Evolutionary conservation across 2,888 invertebrate genomes (phyloP), one percentile per base, ranked within the genome.

Genomic region (Drosophila peninsularis): DNA sequence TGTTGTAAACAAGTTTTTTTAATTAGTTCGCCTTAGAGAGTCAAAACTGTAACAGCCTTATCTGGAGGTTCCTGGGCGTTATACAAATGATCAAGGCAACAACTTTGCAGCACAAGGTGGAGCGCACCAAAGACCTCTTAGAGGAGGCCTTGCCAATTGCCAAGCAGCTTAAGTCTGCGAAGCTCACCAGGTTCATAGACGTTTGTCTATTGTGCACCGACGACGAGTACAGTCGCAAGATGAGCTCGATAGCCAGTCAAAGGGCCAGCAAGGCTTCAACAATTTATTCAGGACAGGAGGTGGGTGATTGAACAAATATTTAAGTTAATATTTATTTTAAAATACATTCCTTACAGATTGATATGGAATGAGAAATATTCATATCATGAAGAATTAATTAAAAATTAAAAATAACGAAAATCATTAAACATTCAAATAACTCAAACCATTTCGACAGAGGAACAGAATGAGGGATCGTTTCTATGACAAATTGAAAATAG

Each of bases 61-160:
- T 91, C 4, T 91, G 91, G 91, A 70, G 69, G 13, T 88, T 91
- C 17, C 67, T 92, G 1, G 82, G 83, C 36, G n/a, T 78, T 2
- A 66, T 91, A 37, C 60, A 88, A n/a, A 88, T 88, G 34, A 77
- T 88, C 17, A 91, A 91, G 52, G 76, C 92, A 0, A 82, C 90
- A 58, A 86, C 89, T 1, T 72, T 84, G 5, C 74, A 91, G 19
- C 88, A 90, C 34, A 91, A 91, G 55, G 71, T 91, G 37, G 92
- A 91, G 49, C 82, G 88, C 34, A 87, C 87, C 37, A 86, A 81
- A 27, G 91, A 91, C 3, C 82, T 71, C 0, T 6, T 82, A 14
- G 86, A 76, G 1, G 69, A 73, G 5, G 71, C 71, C 1, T 2
- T 66, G 19, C 73, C 80, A 1, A 32, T 82, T 5, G 65, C 65